phyloP scores from a whole-genome alignment of 2,797 vertebrate species.

The Cossypha heuglini region DNA sequence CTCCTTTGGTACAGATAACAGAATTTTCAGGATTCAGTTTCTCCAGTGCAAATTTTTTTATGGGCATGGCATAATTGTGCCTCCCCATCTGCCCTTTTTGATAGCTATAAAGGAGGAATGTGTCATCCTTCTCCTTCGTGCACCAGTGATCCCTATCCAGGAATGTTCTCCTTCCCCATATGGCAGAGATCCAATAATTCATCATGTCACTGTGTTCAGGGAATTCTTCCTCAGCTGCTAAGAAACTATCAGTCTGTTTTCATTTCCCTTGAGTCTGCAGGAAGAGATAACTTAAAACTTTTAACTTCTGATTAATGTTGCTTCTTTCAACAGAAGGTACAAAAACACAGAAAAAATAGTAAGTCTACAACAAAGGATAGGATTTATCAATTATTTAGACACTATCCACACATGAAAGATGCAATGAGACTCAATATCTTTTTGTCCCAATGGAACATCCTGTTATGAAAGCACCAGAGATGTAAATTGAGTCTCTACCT shows the following conservation, averaged over 20 bases:
- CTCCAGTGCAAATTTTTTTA: neutral
- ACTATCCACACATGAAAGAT: neutral
- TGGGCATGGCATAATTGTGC: neutral
- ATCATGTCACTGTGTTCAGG: neutral
- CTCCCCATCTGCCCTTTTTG: neutral
- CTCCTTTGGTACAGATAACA: neutral
- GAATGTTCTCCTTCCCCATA: neutral
- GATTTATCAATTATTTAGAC: conserved; percentile 15
- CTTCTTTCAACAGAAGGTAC: neutral
- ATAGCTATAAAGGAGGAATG: neutral
- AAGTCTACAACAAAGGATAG: neutral
- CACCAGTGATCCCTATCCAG: neutral
- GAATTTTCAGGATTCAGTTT: neutral
- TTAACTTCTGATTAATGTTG: conserved; percentile 21
- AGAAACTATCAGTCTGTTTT: conserved; percentile 24
- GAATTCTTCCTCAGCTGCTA: neutral
- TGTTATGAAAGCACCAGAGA: neutral
- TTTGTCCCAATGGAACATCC: neutral
- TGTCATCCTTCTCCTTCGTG: neutral
- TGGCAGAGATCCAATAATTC: neutral
- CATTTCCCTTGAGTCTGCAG: neutral
- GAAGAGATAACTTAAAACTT: neutral
- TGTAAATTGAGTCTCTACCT: neutral
- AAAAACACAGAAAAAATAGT: neutral
- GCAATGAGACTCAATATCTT: neutral